phyloP scores from a whole-genome alignment of 2,113 vertebrate genomes.

The Brienomyrus longianalis region DNA sequence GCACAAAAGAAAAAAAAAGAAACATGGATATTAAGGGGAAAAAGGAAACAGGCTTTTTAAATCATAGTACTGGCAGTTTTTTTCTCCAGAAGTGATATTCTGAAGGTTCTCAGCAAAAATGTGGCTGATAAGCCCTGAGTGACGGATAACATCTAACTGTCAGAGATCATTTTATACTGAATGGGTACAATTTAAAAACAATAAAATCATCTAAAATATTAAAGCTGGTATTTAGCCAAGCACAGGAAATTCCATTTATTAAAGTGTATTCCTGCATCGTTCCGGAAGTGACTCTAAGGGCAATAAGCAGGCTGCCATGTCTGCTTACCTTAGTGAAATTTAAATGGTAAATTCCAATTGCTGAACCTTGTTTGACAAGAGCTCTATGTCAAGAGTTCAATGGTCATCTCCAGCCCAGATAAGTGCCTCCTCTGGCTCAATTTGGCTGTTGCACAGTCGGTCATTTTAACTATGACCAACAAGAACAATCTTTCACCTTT shows the following conservation, averaged over 20 bases:
- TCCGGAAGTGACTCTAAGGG: background rate
- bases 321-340: background rate
- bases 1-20: background rate
- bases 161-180: background rate
- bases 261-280: background rate
- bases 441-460: background rate
- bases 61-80: background rate
- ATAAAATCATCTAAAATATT: background rate
- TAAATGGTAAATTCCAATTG: background rate
- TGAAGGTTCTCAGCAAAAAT: background rate
- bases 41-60: slow-evolving; percentile 10
- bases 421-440: background rate
- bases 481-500: background rate
- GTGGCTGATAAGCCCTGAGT: background rate
- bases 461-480: background rate
- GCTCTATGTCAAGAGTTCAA: too few species aligned
- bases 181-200: background rate
- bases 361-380: background rate
- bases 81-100: background rate
- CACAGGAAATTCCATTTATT: background rate
- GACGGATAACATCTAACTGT: background rate
- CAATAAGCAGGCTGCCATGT: background rate
- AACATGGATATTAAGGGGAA: background rate
- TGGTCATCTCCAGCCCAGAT: background rate
- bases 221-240: background rate